Base-by-base conservation (phyloP, 1,140 invertebrate genomes). In the Ceratosolen fusciceps region DNA sequence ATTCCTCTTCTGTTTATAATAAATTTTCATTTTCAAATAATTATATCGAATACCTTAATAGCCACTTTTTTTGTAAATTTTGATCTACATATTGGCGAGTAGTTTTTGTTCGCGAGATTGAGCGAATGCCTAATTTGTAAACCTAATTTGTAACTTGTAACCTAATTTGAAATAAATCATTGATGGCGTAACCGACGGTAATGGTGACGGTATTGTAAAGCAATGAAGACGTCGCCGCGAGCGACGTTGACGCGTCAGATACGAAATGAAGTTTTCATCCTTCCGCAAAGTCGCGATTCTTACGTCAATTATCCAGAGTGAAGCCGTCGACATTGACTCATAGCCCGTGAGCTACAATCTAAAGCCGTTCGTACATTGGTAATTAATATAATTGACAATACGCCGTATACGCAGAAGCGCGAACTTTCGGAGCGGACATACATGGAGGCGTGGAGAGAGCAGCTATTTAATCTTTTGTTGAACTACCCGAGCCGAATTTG, bases 311-410 rank as follows among this genome's bases (percentile, higher is more conserved):
- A 49, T 65, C n/a, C n/a, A 65, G 7, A n/a, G 19, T 39, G n/a
- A 47, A 26, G 24, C 26, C 26, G 39, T 29, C 31, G 54, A 65
- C 43, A 29, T 73, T 73, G 0, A 37, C 37, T 26, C n/a, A 73
- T 14, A 65, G 56, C 70, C 56, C 56, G 56, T 56, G 65, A 78
- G 77, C 70, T 39, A 68, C 67, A 56, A 47, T 8, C 0, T 10
- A 43, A 43, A 77, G 43, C 34, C 67, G 21, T 77, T 71, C 5
- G 37, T 54, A 67, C 65, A 56, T 43, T 31, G 24, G 65, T 70
- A 54, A 47, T 72, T 72, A 56, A 29, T 72, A 5, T n/a, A n/a
- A 29, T 19, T 3, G 24, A 29, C 67, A 7, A 26, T 12, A 24
- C 14, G 7, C 10, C 9, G 24, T 14, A 19, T 39, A 21, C 65